Percentiles rank a stretch among this genome's conserved stretches.
Evolutionary conservation across 2,113 vertebrate genomes (phyloP).

Genomic region (Cyprinodon brontotheroides): DNA sequence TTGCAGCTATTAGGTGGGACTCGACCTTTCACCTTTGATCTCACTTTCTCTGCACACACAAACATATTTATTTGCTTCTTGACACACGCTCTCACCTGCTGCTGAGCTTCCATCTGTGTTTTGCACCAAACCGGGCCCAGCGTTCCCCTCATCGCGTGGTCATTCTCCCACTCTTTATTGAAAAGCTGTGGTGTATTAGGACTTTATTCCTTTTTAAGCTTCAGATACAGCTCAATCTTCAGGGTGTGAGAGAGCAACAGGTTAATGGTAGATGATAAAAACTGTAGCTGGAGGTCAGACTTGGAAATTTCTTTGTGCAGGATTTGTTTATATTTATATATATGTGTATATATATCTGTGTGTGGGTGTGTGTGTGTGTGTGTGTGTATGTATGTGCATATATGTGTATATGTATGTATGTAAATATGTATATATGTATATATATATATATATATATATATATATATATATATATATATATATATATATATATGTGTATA

Average conservation of each 20-base stretch:
- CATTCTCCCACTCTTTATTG: background rate
- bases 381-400: too few species aligned
- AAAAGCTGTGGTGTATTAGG: background rate
- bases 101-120: background rate
- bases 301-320: background rate
- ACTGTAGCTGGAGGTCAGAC: background rate
- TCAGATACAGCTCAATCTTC: background rate
- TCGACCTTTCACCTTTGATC: slow-evolving; percentile 60
- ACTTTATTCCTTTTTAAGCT: background rate
- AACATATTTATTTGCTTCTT: slow-evolving; percentile 25
- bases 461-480: too few species aligned
- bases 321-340: too few species aligned
- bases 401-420: too few species aligned
- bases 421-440: too few species aligned
- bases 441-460: too few species aligned
- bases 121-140: background rate
- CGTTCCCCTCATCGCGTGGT: background rate
- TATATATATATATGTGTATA: too few species aligned
- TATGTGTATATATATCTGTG: too few species aligned
- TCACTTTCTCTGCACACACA: slow-evolving; percentile 11
- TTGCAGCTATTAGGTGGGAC: slow-evolving; percentile 51
- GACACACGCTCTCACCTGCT: slow-evolving; percentile 12
- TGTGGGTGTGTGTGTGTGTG: too few species aligned
- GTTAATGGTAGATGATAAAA: background rate
- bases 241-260: background rate